Evolutionary conservation across 2,113 vertebrate species (phyloP).

Genomic region (Spheniscus mendiculus): DNA sequence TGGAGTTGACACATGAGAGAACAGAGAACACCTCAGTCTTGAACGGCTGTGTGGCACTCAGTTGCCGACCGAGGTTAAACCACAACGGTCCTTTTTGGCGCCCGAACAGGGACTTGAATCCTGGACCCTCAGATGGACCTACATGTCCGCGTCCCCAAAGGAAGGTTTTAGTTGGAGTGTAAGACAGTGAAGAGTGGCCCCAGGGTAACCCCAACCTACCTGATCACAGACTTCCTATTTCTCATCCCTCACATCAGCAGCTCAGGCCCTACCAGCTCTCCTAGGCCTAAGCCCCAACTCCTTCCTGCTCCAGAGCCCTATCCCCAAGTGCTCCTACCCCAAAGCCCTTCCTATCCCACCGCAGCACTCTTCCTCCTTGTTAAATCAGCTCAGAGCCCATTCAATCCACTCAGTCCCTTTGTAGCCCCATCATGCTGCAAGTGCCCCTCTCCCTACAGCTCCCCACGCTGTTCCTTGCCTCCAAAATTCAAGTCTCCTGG

Average conservation of each 20-base stretch:
- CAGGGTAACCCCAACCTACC: not conserved
- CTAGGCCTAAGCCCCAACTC: not conserved
- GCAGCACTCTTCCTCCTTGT: not conserved
- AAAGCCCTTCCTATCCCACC: not conserved
- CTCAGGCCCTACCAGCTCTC: not conserved
- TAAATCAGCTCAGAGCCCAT: not conserved
- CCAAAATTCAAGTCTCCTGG: not conserved
- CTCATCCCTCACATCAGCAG: not conserved
- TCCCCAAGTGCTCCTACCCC: not conserved
- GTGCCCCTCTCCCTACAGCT: not conserved
- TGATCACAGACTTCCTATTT: not conserved
- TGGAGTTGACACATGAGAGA: not conserved
- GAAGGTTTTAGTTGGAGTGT: not conserved
- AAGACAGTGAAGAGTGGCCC: not conserved
- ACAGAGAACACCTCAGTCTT: not conserved
- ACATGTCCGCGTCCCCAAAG: not conserved
- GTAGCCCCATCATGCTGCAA: not conserved
- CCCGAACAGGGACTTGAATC: no score
- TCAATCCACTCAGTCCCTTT: not conserved
- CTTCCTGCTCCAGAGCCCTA: not conserved
- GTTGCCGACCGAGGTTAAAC: no score
- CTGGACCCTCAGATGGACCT: not conserved
- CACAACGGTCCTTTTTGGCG: no score
- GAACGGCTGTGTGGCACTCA: no score
- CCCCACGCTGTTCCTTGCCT: not conserved